Evolutionary conservation across 2,888 invertebrate species (phyloP), one percentile per base, ranked within the genome.

Genomic region (Diploptera punctata): DNA sequence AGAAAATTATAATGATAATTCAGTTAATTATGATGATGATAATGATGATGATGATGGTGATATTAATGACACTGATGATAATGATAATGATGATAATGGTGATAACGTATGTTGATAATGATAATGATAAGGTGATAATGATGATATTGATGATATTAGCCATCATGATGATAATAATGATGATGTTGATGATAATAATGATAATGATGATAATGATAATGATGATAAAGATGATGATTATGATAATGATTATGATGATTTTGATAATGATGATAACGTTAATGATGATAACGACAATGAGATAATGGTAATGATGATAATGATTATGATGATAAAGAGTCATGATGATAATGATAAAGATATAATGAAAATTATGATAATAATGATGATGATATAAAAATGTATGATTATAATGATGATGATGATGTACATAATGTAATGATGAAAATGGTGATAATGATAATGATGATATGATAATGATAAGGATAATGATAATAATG

Each of bases 141-240:
- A n/a, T n/a, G n/a, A n/a, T n/a, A n/a, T 7, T 33, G 7, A 47
- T 47, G 47, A 47, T 47, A n/a, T 7, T n/a, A n/a, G n/a, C n/a
- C 3, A 47, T 47, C 9, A 47, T n/a, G n/a, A n/a, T 47, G n/a
- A 13, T 47, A n/a, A 47, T 47, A n/a, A n/a, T 47, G 7, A 47
- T 47, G 47, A n/a, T 47, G 47, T 13, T 47, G n/a, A 7, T 47
- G 47, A 47, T 47, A n/a, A 47, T 47, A n/a, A n/a, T 47, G n/a
- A 47, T 47, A n/a, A n/a, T 47, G n/a, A 47, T 47, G 47, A n/a
- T 47, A n/a, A 47, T 47, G 47, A 47, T 47, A n/a, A n/a, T n/a
- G n/a, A 47, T n/a, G 47, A 47, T 47, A n/a, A 47, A 13, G n/a
- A n/a, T 47, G 47, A n/a, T 47, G 47, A 47, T 47, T 4, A n/a